These are phyloP conservation scores for Drosophila kanapiae DNA, from an alignment of 1,140 invertebrate species.

Conservation along the genomic window DNA sequence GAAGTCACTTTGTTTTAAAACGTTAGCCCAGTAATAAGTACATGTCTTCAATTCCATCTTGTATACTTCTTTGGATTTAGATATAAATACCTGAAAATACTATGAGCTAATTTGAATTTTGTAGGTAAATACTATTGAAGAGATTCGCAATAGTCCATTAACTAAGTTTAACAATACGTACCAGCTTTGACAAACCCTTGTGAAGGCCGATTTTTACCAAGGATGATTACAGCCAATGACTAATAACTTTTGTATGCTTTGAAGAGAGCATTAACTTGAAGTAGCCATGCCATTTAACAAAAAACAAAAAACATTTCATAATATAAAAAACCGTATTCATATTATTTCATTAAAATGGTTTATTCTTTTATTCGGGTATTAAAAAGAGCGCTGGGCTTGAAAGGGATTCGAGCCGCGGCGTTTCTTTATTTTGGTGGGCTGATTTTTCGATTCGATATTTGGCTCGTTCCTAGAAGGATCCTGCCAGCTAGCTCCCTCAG, in stretches of 20 bases:
- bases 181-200: no score
- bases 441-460: conserved; percentile 2
- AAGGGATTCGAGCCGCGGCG: background rate
- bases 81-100: no score
- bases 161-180: no score
- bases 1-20: no score
- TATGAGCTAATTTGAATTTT: no score
- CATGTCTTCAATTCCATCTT: no score
- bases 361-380: conserved; percentile 11
- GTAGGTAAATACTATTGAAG: no score
- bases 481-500: background rate
- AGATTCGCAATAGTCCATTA: no score
- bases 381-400: background rate
- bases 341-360: conserved; percentile 6
- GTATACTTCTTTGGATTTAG: no score
- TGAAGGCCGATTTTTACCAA: no score
- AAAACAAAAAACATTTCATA: background rate
- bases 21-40: no score
- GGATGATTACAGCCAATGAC: background rate
- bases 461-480: conserved; percentile 7
- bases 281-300: background rate
- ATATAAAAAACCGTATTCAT: background rate
- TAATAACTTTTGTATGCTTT: background rate
- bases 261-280: conserved; percentile 1
- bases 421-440: background rate